Conservation (phyloP, 2,113 vertebrate species). For the Heliornis fulica region DNA sequence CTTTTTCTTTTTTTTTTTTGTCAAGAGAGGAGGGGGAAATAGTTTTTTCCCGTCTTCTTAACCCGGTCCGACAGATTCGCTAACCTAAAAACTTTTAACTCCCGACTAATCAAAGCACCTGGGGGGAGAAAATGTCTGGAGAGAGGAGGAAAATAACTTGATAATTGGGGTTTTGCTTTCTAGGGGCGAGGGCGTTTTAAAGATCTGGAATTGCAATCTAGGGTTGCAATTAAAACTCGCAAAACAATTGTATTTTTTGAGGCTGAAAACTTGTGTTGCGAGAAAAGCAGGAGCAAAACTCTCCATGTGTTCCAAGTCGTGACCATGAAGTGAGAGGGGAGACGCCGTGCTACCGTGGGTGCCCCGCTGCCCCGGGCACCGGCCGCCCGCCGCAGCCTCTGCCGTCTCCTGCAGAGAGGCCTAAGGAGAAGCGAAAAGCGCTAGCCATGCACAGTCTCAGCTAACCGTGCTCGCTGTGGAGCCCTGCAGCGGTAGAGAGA, state of each 20-base stretch:
- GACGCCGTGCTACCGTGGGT: not conserved
- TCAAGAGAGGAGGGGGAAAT: not conserved
- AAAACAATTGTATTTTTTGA: not conserved
- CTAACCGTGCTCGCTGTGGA: conserved; percentile 14
- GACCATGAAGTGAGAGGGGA: conserved; percentile 65
- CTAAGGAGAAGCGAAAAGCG: not conserved
- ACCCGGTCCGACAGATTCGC: not conserved
- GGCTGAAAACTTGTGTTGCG: not conserved
- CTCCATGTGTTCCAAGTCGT: conserved; percentile 45
- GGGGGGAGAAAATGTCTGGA: conserved; percentile 61
- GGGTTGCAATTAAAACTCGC: not conserved
- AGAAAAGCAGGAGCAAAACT: not conserved
- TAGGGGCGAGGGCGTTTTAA: not conserved
- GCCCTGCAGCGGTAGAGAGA: not conserved
- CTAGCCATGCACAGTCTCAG: conserved; percentile 60
- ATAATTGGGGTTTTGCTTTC: not conserved
- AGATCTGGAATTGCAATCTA: conserved; percentile 12
- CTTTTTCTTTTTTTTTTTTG: not conserved
- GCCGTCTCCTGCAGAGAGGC: not conserved
- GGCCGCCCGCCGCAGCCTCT: not conserved
- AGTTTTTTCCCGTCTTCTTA: not conserved
- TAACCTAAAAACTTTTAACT: conserved; percentile 36
- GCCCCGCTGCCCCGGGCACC: conserved; percentile 27
- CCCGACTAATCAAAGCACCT: conserved; percentile 2
- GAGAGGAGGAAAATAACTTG: conserved; percentile 62